phyloP scores from a whole-genome alignment of 1,140 invertebrate genomes.

The Drosophila persimilis region DNA sequence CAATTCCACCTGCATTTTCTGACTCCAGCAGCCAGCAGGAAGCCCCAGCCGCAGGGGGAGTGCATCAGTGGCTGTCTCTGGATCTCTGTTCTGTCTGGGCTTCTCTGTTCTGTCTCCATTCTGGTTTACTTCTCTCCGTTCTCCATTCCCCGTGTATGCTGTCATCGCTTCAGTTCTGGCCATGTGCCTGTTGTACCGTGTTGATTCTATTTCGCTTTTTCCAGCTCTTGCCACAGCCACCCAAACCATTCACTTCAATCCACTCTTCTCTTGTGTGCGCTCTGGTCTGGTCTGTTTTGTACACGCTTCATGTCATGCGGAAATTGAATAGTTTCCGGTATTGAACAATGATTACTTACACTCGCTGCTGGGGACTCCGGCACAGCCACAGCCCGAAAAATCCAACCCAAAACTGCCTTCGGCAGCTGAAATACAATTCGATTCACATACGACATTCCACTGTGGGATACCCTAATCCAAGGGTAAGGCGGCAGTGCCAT shows the following conservation, averaged over 20 bases:
- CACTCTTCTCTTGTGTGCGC: background rate
- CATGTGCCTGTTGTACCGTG: background rate
- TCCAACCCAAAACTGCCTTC: slow-evolving; percentile 17
- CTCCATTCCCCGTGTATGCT: too few species aligned
- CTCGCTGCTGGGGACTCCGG: background rate
- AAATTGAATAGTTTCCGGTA: slow-evolving; percentile 82
- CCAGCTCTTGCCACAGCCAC: background rate
- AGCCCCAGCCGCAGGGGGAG: too few species aligned
- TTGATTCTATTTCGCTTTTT: slow-evolving; percentile 1
- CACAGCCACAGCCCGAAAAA: slow-evolving; percentile 10
- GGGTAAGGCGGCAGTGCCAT: too few species aligned
- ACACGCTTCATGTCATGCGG: slow-evolving; percentile 73
- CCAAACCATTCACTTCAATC: background rate
- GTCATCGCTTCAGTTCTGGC: too few species aligned
- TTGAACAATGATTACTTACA: slow-evolving; percentile 77
- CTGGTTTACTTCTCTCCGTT: too few species aligned
- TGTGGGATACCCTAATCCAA: too few species aligned
- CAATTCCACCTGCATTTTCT: too few species aligned
- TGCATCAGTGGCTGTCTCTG: too few species aligned
- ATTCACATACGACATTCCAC: too few species aligned
- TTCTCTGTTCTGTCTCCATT: too few species aligned
- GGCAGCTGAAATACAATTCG: slow-evolving; percentile 16
- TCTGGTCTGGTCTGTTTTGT: slow-evolving; percentile 33
- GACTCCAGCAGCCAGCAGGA: too few species aligned
- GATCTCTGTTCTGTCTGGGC: too few species aligned